phyloP scores from a whole-genome alignment of 2,113 vertebrate species.

The Hirundichthys speculiger region DNA sequence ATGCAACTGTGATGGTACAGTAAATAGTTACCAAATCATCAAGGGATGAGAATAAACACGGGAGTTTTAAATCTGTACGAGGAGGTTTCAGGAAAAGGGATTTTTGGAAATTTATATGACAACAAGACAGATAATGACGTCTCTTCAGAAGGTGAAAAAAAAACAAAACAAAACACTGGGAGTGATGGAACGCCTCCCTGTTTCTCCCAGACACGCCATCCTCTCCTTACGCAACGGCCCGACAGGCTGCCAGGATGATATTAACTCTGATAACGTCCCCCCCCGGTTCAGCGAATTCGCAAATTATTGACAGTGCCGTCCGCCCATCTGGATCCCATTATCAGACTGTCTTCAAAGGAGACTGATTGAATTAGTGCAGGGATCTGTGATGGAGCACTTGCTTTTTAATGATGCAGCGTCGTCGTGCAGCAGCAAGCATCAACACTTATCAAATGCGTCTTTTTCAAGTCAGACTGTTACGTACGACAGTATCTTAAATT shows the following conservation, averaged over 20 bases:
- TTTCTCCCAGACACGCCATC: neutral
- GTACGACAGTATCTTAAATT: neutral
- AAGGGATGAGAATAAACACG: neutral
- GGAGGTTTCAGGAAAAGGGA: neutral
- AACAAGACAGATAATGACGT: neutral
- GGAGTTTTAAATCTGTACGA: neutral
- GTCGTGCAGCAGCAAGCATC: neutral
- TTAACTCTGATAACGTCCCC: conserved; percentile 35
- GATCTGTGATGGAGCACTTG: conserved; percentile 47
- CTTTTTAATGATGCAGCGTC: conserved; percentile 56
- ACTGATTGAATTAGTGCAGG: conserved; percentile 62
- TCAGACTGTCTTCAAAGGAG: conserved; percentile 64
- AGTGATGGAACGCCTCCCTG: neutral
- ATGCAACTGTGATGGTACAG: no score
- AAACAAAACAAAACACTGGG: neutral
- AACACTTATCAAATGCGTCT: conserved; percentile 39
- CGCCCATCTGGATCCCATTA: conserved; percentile 55
- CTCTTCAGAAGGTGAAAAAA: neutral
- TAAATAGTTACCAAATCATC: no score
- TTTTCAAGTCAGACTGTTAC: neutral
- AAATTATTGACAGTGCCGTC: conserved; percentile 55
- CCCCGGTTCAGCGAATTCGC: conserved; percentile 40
- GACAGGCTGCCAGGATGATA: conserved; percentile 36
- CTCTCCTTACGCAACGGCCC: neutral
- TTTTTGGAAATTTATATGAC: neutral